Conservation (phyloP, 1,140 invertebrate species). For the Drosophila leontia region DNA sequence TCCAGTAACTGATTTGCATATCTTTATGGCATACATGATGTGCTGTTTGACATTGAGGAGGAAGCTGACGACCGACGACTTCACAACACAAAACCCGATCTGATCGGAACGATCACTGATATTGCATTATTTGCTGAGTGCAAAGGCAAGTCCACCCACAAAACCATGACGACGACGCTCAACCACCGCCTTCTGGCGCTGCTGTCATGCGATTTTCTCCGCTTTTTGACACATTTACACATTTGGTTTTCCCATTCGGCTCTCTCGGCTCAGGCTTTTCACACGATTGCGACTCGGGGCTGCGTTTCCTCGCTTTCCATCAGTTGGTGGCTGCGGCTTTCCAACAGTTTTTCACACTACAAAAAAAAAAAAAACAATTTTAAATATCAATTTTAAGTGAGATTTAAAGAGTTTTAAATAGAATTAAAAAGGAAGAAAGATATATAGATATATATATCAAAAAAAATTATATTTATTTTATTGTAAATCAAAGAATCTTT, state of each 20-base stretch:
- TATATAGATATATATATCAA: too few relatives aligned
- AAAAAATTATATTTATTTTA: background rate
- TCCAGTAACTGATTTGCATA: constrained; percentile 49
- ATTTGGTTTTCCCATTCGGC: constrained; percentile 61
- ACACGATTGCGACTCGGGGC: constrained; percentile 50
- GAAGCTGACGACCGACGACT: constrained; percentile 4
- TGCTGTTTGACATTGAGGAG: constrained; percentile 60
- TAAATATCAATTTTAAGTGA: too few relatives aligned
- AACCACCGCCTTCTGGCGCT: constrained; percentile 3
- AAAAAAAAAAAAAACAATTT: constrained; percentile 5
- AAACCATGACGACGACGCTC: constrained; percentile 10
- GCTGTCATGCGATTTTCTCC: constrained; percentile 58
- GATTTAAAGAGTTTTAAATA: background rate
- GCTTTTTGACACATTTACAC: constrained; percentile 78
- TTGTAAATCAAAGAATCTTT: background rate
- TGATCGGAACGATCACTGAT: constrained; percentile 10
- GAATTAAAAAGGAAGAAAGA: too few relatives aligned
- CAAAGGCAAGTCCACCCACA: constrained; percentile 37
- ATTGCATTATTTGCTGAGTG: constrained; percentile 16
- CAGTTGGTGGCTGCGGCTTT: constrained; percentile 15
- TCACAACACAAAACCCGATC: constrained; percentile 29
- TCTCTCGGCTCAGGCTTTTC: constrained; percentile 46
- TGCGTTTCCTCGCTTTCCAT: constrained; percentile 40
- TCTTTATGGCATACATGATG: constrained; percentile 48
- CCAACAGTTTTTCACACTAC: constrained; percentile 31